Evolutionary conservation across 2,888 invertebrate genomes (phyloP), one percentile per base, ranked within the genome.

Genomic region (Nomada ferruginata): DNA sequence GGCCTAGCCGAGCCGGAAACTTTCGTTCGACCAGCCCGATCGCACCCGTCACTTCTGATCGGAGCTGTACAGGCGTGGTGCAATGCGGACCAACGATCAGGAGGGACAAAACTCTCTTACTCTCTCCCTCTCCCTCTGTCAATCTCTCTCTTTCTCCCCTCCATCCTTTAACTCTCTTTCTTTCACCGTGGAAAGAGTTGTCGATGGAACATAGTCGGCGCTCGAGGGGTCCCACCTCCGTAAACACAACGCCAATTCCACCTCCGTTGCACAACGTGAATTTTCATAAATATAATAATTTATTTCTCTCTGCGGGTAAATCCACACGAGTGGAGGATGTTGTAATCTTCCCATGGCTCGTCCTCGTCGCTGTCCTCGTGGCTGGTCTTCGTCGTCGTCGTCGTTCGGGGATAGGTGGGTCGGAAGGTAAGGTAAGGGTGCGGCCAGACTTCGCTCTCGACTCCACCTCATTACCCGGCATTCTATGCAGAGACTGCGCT

Each of bases 381-480:
- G 68, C 53, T 76, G 76, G 74, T 53, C 82, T 76, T 70, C 55
- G 60, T 64, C 47, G 47, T 47, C 13, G 63, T 75, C 76, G 36
- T 83, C 75, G 42, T 69, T 70, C 60, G 70, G 76, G 71, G 79
- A 89, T 91, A 91, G 90, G 91, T 90, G 91, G 91, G 90, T 90
- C 91, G 86, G 84, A 90, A 90, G 91, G 91, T 86, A 88, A 85
- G 87, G 89, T 91, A 92, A 93, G 93, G 93, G 93, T 93, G 93
- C 93, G 93, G 93, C 93, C 92, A 91, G 91, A 90, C 91, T 90
- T 88, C 87, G 89, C 87, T 91, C 92, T 90, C 92, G 92, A 93
- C 93, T 93, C 93, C 93, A 93, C 93, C 93, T 93, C 93, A 93
- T 93, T 93, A 93, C 93, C 93, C 92, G 90, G 93, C 93, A 93